phyloP scores from a whole-genome alignment of 2,888 invertebrate genomes.

The Eustalomyia histrio region DNA sequence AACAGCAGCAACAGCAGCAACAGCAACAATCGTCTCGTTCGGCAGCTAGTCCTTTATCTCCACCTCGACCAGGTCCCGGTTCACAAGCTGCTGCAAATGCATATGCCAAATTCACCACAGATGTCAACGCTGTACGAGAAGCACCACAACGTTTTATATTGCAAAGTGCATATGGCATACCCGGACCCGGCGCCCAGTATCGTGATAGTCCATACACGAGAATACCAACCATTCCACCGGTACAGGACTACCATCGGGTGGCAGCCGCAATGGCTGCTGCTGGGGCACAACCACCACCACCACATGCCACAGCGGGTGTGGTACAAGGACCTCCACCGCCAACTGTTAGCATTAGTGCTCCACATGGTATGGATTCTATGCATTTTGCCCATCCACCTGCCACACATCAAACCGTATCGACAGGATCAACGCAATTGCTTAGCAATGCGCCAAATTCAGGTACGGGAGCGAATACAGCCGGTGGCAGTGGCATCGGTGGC shows the following conservation, averaged over 20 bases:
- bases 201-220: constrained; percentile 78
- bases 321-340: constrained; percentile 71
- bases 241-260: constrained; percentile 75
- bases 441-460: constrained; percentile 63
- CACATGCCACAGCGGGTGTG: constrained; percentile 66
- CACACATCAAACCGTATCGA: constrained; percentile 78
- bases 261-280: constrained; percentile 71
- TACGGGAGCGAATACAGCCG: constrained; percentile 64
- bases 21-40: constrained; percentile 77
- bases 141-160: constrained; percentile 78
- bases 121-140: constrained; percentile 75
- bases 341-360: constrained; percentile 67
- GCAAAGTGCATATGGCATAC: constrained; percentile 77
- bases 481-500: constrained; percentile 32
- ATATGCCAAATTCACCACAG: constrained; percentile 76
- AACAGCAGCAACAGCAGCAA: constrained; percentile 71
- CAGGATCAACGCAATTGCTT: constrained; percentile 69
- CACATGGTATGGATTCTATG: constrained; percentile 74
- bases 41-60: constrained; percentile 79
- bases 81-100: constrained; percentile 75
- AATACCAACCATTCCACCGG: constrained; percentile 75
- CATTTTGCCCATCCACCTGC: constrained; percentile 84
- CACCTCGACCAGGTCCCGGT: constrained; percentile 77
- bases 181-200: constrained; percentile 74
- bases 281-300: constrained; percentile 69